These are phyloP conservation scores for Axea sp. DNA, from an alignment of 2,888 invertebrate genomes.

Conservation along the genomic window DNA sequence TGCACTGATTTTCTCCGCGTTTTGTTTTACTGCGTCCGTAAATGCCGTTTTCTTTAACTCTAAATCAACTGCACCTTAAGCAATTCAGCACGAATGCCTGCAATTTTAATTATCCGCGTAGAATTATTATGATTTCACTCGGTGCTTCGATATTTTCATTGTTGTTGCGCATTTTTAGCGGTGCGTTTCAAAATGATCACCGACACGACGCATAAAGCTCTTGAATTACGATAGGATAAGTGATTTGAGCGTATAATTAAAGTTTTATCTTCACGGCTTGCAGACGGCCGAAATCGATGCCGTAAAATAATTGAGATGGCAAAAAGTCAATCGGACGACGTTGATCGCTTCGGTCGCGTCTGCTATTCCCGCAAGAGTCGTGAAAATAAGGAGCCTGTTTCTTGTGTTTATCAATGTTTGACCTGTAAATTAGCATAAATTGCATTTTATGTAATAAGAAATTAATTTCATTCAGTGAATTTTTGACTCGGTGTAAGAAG, in stretches of 20 bases:
- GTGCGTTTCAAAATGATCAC: background rate
- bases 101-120: slow-evolving; percentile 50
- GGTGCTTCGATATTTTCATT: slow-evolving; percentile 40
- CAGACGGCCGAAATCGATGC: slow-evolving; percentile 12
- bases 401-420: slow-evolving; percentile 27
- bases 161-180: slow-evolving; percentile 16
- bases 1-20: slow-evolving; percentile 58
- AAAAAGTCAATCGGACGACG: slow-evolving; percentile 3
- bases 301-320: slow-evolving; percentile 2
- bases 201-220: slow-evolving; percentile 7
- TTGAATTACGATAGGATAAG: slow-evolving; percentile 18
- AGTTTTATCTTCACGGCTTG: slow-evolving; percentile 8
- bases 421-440: slow-evolving; percentile 37
- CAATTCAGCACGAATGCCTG: slow-evolving; percentile 27
- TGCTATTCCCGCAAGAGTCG: slow-evolving; percentile 9
- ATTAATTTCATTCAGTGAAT: slow-evolving; percentile 24
- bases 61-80: slow-evolving; percentile 50
- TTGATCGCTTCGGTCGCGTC: slow-evolving; percentile 4
- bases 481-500: slow-evolving; percentile 14
- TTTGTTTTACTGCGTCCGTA: slow-evolving; percentile 49
- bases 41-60: slow-evolving; percentile 48
- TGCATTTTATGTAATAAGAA: slow-evolving; percentile 30
- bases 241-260: slow-evolving; percentile 27
- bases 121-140: slow-evolving; percentile 42
- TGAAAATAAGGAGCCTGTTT: slow-evolving; percentile 18